Evolutionary conservation across 2,888 invertebrate genomes (phyloP).

Genomic region (Pseudoips prasinana): DNA sequence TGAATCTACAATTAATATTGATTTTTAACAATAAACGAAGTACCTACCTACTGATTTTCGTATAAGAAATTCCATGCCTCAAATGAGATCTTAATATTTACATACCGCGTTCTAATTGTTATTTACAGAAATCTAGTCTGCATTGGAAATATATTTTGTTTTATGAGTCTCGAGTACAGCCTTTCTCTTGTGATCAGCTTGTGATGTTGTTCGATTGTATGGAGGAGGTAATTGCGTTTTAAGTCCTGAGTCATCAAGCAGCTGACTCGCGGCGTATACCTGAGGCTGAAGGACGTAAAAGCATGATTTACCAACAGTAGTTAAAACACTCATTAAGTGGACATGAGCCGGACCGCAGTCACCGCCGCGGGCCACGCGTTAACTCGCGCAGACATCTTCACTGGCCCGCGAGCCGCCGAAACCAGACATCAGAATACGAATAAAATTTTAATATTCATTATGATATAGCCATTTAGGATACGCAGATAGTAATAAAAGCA

Average conservation of each 20-base stretch:
- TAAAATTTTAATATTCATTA: conserved; percentile 16
- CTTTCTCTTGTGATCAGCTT: conserved; percentile 17
- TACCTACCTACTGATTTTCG: too few relatives aligned
- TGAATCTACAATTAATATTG: too few relatives aligned
- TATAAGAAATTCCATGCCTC: too few relatives aligned
- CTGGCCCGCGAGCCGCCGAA: conserved; percentile 30
- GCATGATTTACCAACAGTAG: conserved; percentile 71
- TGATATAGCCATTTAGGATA: too few relatives aligned
- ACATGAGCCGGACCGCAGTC: conserved; percentile 55
- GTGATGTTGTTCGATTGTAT: conserved; percentile 14
- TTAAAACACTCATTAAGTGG: conserved; percentile 70
- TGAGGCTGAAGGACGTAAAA: conserved; percentile 45
- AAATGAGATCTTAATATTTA: too few relatives aligned
- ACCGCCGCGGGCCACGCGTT: conserved; percentile 54
- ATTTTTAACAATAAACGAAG: too few relatives aligned
- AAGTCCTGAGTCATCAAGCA: conserved; percentile 32
- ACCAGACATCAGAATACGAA: conserved; percentile 18
- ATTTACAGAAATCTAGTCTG: too few relatives aligned
- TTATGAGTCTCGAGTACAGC: conserved; percentile 12
- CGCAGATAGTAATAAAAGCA: too few relatives aligned
- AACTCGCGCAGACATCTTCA: conserved; percentile 59
- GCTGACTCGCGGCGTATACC: conserved; percentile 36
- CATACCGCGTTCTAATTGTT: too few relatives aligned
- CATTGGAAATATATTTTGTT: conserved; percentile 12
- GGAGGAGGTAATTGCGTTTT: conserved; percentile 20